phyloP scores from a whole-genome alignment of 2,113 vertebrate species.

The Meles meles region DNA sequence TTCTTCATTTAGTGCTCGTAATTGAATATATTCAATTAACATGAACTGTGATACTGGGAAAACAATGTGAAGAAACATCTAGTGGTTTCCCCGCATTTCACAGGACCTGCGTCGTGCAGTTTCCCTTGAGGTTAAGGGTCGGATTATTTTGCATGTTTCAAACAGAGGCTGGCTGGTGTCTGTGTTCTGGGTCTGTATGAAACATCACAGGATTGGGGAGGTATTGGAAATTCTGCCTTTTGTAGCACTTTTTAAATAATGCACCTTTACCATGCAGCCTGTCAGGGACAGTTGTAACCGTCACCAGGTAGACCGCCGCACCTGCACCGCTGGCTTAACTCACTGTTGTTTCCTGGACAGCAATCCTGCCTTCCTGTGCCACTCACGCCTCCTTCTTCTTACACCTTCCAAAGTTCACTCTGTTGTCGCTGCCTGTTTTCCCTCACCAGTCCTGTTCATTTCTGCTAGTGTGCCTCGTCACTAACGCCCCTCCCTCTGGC shows the following conservation, averaged over 20 bases:
- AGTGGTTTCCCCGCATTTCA: not conserved
- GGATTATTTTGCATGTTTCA: not conserved
- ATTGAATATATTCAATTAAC: not conserved
- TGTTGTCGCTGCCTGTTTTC: conserved; percentile 5
- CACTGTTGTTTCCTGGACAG: conserved; percentile 78
- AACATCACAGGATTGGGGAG: not conserved
- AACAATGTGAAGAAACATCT: not conserved
- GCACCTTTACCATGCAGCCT: not conserved
- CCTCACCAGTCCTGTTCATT: not conserved
- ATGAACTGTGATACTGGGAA: not conserved
- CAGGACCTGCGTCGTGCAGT: not conserved
- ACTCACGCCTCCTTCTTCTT: conserved; percentile 56
- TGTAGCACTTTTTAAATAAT: not conserved
- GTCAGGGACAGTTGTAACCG: not conserved
- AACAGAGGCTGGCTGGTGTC: not conserved
- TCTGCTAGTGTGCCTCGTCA: not conserved
- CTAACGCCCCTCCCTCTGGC: conserved; percentile 55
- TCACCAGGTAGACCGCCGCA: conserved; percentile 27
- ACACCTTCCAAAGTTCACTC: conserved; percentile 58
- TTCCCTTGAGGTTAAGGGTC: not conserved
- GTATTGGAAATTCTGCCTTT: conserved; percentile 12
- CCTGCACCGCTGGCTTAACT: conserved; percentile 79
- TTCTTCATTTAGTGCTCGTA: not conserved
- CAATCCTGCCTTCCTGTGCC: conserved; percentile 76
- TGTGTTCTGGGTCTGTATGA: not conserved